A percentile compares a stretch with the other conserved stretches of the same genome.
Evolutionary conservation across 2,113 vertebrate species (phyloP).

Genomic region (Grammomys surdaster): DNA sequence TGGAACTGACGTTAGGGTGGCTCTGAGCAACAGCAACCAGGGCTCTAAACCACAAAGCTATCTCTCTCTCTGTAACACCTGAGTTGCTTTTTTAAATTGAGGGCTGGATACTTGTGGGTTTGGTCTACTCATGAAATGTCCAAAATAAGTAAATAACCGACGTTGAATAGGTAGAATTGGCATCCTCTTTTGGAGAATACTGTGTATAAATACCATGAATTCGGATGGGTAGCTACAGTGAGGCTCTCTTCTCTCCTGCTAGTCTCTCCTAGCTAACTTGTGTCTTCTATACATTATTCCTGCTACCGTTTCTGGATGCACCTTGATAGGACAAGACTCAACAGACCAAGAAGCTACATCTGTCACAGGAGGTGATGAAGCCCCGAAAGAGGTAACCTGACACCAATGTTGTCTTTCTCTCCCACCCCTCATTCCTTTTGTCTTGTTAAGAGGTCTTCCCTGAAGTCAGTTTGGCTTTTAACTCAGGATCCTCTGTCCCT

Average conservation of each 20-base stretch:
- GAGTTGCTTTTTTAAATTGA: neutral
- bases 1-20: neutral
- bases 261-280: neutral
- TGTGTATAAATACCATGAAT: neutral
- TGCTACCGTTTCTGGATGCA: conserved; percentile 72
- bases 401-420: neutral
- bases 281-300: neutral
- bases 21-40: neutral
- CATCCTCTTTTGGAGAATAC: neutral
- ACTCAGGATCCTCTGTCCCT: neutral
- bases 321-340: conserved; percentile 70
- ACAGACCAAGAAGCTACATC: conserved; percentile 65
- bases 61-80: neutral
- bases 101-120: conserved; percentile 76
- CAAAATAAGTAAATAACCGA: neutral
- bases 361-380: conserved; percentile 30
- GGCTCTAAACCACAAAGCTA: neutral
- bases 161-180: neutral
- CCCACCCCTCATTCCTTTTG: no score
- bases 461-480: neutral
- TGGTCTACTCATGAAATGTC: conserved; percentile 5
- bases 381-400: conserved; percentile 80
- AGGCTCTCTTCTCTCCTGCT: neutral
- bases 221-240: conserved; percentile 8
- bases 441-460: neutral